Evolutionary conservation across 2,113 vertebrate genomes (phyloP), one percentile per base, ranked within the genome.

Genomic region (Synodontis membranacea): DNA sequence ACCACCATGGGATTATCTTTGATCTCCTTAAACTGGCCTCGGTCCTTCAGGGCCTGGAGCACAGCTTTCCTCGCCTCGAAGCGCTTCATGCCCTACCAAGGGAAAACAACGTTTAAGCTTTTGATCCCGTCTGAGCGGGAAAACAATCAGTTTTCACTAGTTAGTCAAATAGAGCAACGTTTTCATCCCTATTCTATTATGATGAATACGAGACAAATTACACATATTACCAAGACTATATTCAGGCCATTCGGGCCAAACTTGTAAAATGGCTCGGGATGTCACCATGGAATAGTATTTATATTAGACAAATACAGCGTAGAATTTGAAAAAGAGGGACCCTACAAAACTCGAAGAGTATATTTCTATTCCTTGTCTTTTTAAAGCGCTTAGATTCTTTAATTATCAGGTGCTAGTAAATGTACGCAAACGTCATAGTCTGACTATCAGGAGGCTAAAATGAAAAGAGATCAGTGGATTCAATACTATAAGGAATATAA

Each of bases 1-100:
- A 98, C 97, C 70, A 97, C 96, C 97, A 98, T 98, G n/a, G 97
- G 97, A 89, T 98, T 97, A 91, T 98, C 97, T 92, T 96, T 94
- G 56, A 96, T 84, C 34, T 96, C 96, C 48, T 94, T 96, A 83
- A 97, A 97, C 17, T 96, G 95, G 2, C 96, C 96, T 79, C 75
- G 91, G 83, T 96, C 94, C 89, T 96, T 96, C 84, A 98, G 93
- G 0, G 96, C 96, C 23, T 95, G 95, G 37, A 97, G 91, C 46
- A 98, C 97, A 0, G 93, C 94, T 85, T 95, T 96, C 87, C 97
- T 95, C 84, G 97, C 97, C 85, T 97, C 96, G 82, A 98, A 98
- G 34, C 97, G 95, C 83, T 96, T 97, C 95, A 97, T 95, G 31
- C 96, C 96, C 97, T 97, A 85, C 54, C 88, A 17, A 62, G 3